phyloP scores from a whole-genome alignment of 1,140 invertebrate species.

The Pseudobourletiella spinata region DNA sequence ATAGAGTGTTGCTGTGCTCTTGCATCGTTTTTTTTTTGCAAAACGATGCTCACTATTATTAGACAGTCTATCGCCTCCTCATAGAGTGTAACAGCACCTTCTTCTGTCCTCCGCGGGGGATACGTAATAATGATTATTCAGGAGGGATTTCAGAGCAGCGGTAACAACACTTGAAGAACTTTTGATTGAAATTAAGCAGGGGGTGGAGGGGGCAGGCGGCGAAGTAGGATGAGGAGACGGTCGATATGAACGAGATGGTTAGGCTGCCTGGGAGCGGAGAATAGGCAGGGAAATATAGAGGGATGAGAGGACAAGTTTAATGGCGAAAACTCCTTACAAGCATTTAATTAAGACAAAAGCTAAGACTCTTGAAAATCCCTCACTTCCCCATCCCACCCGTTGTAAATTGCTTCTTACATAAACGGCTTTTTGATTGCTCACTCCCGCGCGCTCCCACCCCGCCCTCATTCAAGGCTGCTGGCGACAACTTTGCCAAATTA shows the following conservation, averaged over 20 bases:
- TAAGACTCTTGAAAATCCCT: neutral
- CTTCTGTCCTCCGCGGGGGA: too few species aligned
- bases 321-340: constrained; percentile 16
- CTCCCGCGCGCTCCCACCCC: neutral
- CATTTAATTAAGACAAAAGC: constrained; percentile 20
- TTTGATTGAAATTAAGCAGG: constrained; percentile 19
- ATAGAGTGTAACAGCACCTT: too few species aligned
- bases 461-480: neutral
- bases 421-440: constrained; percentile 10
- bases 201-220: too few species aligned
- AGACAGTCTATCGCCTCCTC: too few species aligned
- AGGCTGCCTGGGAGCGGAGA: neutral
- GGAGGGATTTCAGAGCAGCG: constrained; percentile 4
- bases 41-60: too few species aligned
- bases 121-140: constrained; percentile 9
- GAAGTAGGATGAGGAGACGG: too few species aligned
- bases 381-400: neutral
- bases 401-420: constrained; percentile 4
- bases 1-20: too few species aligned
- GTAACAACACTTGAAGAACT: neutral
- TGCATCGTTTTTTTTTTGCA: too few species aligned
- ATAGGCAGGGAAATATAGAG: neutral
- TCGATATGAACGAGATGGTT: neutral
- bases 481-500: too few species aligned
- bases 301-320: constrained; percentile 8